Evolutionary conservation across 2,797 vertebrate species (phyloP), one percentile per base, ranked within the genome.

Genomic region (Trematomus bernacchii): DNA sequence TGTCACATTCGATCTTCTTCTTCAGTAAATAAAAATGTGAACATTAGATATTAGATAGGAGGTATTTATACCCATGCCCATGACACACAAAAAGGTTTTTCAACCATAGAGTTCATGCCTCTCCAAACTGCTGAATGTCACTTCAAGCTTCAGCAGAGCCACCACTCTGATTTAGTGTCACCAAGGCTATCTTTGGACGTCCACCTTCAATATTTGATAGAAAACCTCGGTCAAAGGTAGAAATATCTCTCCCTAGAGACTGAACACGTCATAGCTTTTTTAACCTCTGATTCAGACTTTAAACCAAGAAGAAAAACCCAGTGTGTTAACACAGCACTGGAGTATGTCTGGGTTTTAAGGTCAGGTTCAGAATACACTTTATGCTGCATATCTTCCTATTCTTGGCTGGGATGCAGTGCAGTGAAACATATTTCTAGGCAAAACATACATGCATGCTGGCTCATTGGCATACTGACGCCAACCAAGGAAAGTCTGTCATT

Each of bases 171-270:
- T 84, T 85, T 73, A 73, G 77, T 82, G 86, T 68, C 81, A 81
- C 37, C 65, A 60, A 14, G 57, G 86, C 83, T 86, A 91, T 92
- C 89, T 91, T 84, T 86, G 89, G 92, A 92, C 57, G 47, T 73
- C 52, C 80, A 72, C 63, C 87, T 89, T 92, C 79, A 93, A 93
- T 92, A 93, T 92, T 93, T 93, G 78, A 93, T 91, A 65, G 85
- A 85, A 85, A 92, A 82, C 89, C 87, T 87, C 79, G 89, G 89
- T 91, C 92, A 91, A 87, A 88, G 86, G 89, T 90, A 87, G 81
- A 84, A 87, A 83, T 86, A 82, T 85, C 85, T 85, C 60, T 64
- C 82, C 64, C 76, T n/a, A 12, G 79, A 91, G 77, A 61, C 76
- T 76, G 77, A 73, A 80, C 53, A 83, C 61, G 57, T 84, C 85